Evolutionary conservation across 2,113 vertebrate species (phyloP), one percentile per base, ranked within the genome.

Genomic region (Conger conger): DNA sequence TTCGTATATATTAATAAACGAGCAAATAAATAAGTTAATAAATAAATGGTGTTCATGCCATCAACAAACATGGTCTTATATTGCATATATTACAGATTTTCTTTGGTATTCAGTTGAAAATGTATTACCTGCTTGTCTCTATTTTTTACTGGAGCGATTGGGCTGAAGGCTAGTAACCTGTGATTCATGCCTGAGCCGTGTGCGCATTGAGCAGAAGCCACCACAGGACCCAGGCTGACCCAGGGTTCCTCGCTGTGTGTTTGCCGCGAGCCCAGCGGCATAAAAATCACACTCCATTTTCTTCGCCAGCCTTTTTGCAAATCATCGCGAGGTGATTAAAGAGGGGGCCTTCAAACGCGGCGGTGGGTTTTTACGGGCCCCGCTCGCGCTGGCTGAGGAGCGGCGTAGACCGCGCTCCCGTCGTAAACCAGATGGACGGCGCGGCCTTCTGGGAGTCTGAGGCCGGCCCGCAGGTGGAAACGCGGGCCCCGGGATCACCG

Each of bases 381-480:
- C 73, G 50, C 85, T 30, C 45, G 54, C 36, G 53, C 76, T 79
- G 33, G 76, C 54, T 84, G 83, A 84, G n/a, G 54, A 84, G 80
- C 68, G 83, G 80, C 53, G 77, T 53, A 35, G 57, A 76, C 45
- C 82, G 80, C 76, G 84, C 78, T 83, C 60, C 54, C 85, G 81
- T 77, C 79, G 87, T 85, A 79, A 85, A 81, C 76, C 80, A 60
- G 85, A 82, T 79, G 73, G 84, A 85, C 84, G 81, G 35, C 38
- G 36, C 17, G 45, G 80, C 35, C 83, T 83, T 79, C 35, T 18
- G 84, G 37, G 85, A 80, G 27, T 33, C 35, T 50, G 16, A 30
- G 30, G 76, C 84, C 27, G 79, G 77, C 76, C 85, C 84, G 81
- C 60, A 88, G 83, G 85, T 85, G 76, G 81, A 88, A 86, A 88